Evolutionary conservation across 1,140 invertebrate species (phyloP).

Genomic region (Anagrus nilaparvatae): DNA sequence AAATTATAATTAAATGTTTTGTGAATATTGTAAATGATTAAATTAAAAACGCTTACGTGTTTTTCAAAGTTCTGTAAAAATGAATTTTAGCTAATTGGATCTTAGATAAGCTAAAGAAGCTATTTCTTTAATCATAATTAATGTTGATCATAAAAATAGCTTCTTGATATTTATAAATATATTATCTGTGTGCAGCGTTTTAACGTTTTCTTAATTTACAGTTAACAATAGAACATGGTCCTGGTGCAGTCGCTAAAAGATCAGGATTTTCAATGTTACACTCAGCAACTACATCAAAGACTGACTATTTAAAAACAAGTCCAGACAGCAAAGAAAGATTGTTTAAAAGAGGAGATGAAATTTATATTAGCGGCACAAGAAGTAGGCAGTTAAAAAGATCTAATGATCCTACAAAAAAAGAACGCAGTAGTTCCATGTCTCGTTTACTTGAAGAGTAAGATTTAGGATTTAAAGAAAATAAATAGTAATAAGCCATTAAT

Average conservation of each 20-base stretch:
- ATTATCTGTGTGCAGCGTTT: neutral
- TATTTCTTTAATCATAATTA: too few relatives aligned
- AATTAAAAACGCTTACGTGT: too few relatives aligned
- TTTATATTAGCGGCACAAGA: conserved; percentile 43
- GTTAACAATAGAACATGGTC: conserved; percentile 81
- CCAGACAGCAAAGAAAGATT: conserved; percentile 50
- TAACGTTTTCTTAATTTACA: conserved; percentile 33
- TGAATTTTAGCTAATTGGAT: too few relatives aligned
- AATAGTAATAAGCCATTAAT: too few relatives aligned
- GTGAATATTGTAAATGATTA: too few relatives aligned
- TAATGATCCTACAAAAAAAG: conserved; percentile 52
- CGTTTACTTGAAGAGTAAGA: conserved; percentile 64
- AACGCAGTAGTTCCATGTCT: conserved; percentile 75
- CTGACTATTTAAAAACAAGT: conserved; percentile 29
- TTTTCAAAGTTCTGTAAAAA: too few relatives aligned
- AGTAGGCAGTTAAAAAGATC: conserved; percentile 44
- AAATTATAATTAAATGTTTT: too few relatives aligned
- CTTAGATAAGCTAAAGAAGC: too few relatives aligned
- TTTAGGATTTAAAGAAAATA: too few relatives aligned
- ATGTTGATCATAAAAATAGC: too few relatives aligned
- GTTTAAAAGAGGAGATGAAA: conserved; percentile 58
- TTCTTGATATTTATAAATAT: neutral
- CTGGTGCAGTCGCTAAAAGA: conserved; percentile 50
- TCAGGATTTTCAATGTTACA: conserved; percentile 33
- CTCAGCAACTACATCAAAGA: conserved; percentile 30